Conservation (phyloP, 2,888 invertebrate genomes). For the Saturnia japonica region DNA sequence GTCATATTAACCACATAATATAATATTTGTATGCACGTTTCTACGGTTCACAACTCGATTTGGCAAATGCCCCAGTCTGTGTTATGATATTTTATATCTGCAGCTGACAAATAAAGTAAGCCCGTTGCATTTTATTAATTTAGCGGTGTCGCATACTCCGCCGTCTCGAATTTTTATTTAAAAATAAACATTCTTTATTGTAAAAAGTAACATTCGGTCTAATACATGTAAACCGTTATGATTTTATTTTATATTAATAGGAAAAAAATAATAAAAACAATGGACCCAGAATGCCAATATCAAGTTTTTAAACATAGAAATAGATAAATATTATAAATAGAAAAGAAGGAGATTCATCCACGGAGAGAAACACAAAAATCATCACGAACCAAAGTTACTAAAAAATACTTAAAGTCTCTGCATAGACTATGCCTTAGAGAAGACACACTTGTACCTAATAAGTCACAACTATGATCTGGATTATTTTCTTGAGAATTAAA, state of each 20-base stretch:
- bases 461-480: no score
- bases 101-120: conserved; percentile 50
- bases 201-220: background rate
- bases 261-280: no score
- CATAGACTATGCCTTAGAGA: no score
- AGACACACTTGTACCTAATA: no score
- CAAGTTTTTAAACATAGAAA: no score
- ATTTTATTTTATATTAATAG: background rate
- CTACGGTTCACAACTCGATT: conserved; percentile 54
- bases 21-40: conserved; percentile 40
- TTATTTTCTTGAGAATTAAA: no score
- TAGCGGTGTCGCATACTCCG: conserved; percentile 4
- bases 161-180: conserved; percentile 6
- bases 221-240: background rate
- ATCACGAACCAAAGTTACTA: no score
- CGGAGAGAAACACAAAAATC: no score
- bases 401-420: no score
- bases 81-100: conserved; percentile 60
- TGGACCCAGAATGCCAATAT: no score
- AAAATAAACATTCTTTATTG: conserved; percentile 1
- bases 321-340: no score
- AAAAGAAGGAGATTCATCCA: no score
- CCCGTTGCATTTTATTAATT: conserved; percentile 23
- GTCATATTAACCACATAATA: conserved; percentile 52
- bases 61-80: conserved; percentile 62